Conservation (phyloP, 2,113 vertebrate genomes). For the Cheirogaleus medius region DNA sequence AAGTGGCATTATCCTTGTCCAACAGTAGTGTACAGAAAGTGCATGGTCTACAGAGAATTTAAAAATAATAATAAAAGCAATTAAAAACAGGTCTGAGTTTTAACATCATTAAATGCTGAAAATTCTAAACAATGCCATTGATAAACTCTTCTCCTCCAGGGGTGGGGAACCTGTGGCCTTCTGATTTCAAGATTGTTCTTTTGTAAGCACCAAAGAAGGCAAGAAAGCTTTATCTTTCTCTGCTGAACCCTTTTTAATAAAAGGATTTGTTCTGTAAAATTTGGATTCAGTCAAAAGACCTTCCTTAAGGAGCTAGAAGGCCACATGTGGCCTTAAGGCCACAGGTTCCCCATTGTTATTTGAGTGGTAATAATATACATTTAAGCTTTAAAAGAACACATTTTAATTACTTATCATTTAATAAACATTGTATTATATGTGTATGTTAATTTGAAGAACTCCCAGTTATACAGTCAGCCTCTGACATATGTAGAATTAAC, state of each 20-base stretch:
- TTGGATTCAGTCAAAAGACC: no score
- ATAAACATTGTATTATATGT: background rate
- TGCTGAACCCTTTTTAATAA: no score
- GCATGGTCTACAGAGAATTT: background rate
- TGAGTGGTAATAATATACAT: background rate
- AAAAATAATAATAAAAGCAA: background rate
- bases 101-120: background rate
- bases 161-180: no score
- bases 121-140: background rate
- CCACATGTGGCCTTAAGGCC: no score
- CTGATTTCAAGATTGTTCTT: no score
- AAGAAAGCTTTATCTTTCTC: no score
- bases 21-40: background rate
- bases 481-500: background rate
- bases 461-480: background rate
- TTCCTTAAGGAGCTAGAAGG: no score
- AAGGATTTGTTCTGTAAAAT: no score
- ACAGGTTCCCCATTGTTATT: no score
- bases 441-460: background rate
- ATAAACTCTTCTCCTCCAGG: background rate
- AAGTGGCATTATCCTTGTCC: background rate
- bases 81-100: background rate
- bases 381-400: background rate
- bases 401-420: background rate
- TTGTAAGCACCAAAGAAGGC: no score